phyloP scores from a whole-genome alignment of 2,888 invertebrate genomes.

The Acronicta leporina region DNA sequence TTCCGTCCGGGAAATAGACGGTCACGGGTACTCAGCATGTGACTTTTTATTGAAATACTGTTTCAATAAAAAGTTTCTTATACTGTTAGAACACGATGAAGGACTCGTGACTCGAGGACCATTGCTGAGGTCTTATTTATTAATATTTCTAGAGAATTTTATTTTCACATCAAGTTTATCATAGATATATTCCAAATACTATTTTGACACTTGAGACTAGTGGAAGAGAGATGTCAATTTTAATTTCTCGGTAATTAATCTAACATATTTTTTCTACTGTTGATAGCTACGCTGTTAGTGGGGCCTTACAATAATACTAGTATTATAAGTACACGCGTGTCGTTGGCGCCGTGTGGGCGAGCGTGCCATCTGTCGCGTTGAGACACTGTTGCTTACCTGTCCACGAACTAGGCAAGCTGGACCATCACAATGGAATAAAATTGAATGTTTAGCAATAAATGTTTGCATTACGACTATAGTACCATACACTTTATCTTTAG shows the following conservation, averaged over 20 bases:
- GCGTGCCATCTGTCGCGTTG: constrained; percentile 77
- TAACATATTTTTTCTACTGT: too few species aligned
- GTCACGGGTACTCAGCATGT: background rate
- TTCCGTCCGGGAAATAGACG: background rate
- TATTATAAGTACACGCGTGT: constrained; percentile 59
- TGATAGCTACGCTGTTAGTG: constrained; percentile 35
- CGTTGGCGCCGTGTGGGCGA: constrained; percentile 79
- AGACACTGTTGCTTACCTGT: constrained; percentile 62
- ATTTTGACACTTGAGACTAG: too few species aligned
- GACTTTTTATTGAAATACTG: too few species aligned
- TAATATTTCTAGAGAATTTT: background rate
- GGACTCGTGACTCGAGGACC: background rate
- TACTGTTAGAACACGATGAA: background rate
- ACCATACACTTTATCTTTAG: background rate
- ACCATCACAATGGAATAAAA: constrained; percentile 18
- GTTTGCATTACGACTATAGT: constrained; percentile 5
- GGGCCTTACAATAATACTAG: constrained; percentile 36
- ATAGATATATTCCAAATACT: too few species aligned
- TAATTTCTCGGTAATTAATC: too few species aligned
- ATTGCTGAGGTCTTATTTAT: background rate
- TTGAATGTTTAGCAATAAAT: constrained; percentile 24
- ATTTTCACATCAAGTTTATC: too few species aligned
- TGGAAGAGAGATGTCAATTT: too few species aligned
- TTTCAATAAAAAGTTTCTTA: background rate
- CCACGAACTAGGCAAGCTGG: constrained; percentile 49